Evolutionary conservation across 2,797 vertebrate species (phyloP), one percentile per base, ranked within the genome.

Genomic region (Heterohyrax brucei): DNA sequence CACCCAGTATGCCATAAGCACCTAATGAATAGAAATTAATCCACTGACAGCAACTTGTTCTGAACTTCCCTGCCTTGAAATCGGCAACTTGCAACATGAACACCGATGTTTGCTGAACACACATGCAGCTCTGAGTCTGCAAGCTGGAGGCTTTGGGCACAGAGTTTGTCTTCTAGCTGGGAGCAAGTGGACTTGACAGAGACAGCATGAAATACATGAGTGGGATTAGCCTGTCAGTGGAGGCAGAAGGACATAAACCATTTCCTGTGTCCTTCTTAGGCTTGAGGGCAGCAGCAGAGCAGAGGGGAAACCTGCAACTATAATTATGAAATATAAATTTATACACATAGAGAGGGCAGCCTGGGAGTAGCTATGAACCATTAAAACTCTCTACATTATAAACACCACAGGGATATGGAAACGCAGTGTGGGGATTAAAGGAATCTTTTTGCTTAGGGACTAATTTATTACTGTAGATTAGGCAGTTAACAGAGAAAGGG

Each of bases 271-370:
- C 88, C n/a, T 79, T 84, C 62, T 76, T 61, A 46, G 79, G 76
- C 93, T 91, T 0, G 0, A 59, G 97, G 96, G 92, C 96, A 97
- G 85, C 77, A 39, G 62, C 19, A 87, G 97, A 96, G 96, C 96
- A 94, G 90, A 96, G 95, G 92, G 72, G 93, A 95, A 91, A 48
- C 76, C 79, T 96, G 92, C 28, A 89, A 93, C 72, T 79, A 64
- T 88, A 91, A 97, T 96, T 96, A 97, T 85, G 78, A 95, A 96
- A 94, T 96, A 93, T 91, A 94, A 95, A 97, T 97, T 96, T 84
- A 96, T 87, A 88, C 78, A 28, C 10, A 24, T 26, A 33, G n/a
- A 92, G 48, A 90, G 78, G 85, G 86, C 91, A 92, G 85, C 19
- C 56, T 4, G 70, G 66, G 76, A 84, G 72, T 78, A 46, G 61